These are phyloP conservation scores for Agrotis ipsilon DNA, from an alignment of 2,888 invertebrate species.

Conservation along the genomic window DNA sequence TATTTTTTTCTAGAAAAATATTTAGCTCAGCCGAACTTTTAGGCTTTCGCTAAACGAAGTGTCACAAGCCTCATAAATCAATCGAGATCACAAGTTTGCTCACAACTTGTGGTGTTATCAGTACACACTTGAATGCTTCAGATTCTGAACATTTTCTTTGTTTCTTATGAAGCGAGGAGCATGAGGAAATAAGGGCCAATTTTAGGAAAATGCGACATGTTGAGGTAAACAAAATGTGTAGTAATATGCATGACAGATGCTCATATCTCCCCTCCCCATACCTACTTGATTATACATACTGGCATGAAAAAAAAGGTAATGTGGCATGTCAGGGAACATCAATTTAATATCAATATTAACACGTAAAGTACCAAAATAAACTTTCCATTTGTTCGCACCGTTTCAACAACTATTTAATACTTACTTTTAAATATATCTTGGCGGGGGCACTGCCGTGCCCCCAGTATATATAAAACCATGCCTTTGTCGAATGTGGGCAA, in stretches of 20 bases:
- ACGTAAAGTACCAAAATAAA: constrained; percentile 11
- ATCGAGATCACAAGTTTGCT: too few species aligned
- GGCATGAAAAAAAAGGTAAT: constrained; percentile 9
- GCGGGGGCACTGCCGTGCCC: too few species aligned
- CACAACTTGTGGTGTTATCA: constrained; percentile 10
- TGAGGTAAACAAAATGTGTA: constrained; percentile 6
- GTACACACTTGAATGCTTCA: constrained; percentile 6
- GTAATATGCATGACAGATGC: constrained; percentile 16
- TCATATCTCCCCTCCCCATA: neutral
- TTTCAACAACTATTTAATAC: too few species aligned
- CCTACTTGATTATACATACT: constrained; percentile 1
- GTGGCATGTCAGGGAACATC: constrained; percentile 2
- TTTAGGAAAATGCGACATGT: constrained; percentile 18
- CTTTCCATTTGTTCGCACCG: too few species aligned
- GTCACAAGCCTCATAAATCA: constrained; percentile 7
- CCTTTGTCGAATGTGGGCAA: too few species aligned
- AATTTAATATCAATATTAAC: constrained; percentile 2
- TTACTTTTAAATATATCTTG: too few species aligned
- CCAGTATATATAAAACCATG: too few species aligned
- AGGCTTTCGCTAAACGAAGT: neutral
- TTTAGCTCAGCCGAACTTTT: neutral
- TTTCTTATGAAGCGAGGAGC: constrained; percentile 13
- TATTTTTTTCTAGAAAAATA: too few species aligned
- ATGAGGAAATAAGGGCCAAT: neutral
- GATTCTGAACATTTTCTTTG: constrained; percentile 23